Percentiles rank a stretch among this genome's conserved stretches.
These are phyloP conservation scores for Paraplagusia blochii DNA, from an alignment of 2,113 vertebrate genomes.

Conservation along the genomic window DNA sequence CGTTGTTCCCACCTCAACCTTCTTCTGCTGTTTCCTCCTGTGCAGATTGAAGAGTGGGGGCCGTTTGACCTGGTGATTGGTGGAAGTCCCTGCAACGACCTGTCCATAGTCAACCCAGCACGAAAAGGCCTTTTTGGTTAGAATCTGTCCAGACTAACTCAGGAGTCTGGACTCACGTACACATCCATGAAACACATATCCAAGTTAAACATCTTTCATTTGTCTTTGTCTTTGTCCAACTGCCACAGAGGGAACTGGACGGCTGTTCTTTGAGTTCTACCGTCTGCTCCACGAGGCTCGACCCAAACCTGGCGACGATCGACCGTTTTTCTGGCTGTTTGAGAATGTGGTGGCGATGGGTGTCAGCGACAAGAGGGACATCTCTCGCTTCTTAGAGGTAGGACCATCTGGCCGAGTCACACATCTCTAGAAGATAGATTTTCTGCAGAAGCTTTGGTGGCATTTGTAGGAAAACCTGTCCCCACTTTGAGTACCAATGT, in stretches of 20 bases:
- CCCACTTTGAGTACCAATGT: too few species aligned
- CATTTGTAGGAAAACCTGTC: too few species aligned
- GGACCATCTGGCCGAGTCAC: background rate
- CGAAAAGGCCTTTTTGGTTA: conserved; percentile 94
- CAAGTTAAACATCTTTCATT: too few species aligned
- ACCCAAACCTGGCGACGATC: conserved; percentile 89
- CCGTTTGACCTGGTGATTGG: conserved; percentile 97
- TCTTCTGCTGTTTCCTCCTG: background rate
- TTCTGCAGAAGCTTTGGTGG: too few species aligned
- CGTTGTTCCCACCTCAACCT: background rate
- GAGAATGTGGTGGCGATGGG: conserved; percentile 99
- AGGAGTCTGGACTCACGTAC: too few species aligned
- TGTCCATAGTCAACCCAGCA: conserved; percentile 97
- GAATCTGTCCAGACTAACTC: background rate
- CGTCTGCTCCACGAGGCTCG: conserved; percentile 94
- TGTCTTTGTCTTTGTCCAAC: background rate
- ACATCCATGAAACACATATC: too few species aligned
- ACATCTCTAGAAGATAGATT: too few species aligned
- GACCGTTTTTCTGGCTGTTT: conserved; percentile 99
- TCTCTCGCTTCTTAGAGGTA: conserved; percentile 97
- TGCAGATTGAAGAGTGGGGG: conserved; percentile 95
- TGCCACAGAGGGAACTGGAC: conserved; percentile 89
- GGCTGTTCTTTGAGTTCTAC: conserved; percentile 98
- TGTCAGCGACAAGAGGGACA: conserved; percentile 97
- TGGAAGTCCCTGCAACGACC: conserved; percentile 97